Evolutionary conservation across 1,140 invertebrate species (phyloP).

Genomic region (Akabosia matsudoensis): DNA sequence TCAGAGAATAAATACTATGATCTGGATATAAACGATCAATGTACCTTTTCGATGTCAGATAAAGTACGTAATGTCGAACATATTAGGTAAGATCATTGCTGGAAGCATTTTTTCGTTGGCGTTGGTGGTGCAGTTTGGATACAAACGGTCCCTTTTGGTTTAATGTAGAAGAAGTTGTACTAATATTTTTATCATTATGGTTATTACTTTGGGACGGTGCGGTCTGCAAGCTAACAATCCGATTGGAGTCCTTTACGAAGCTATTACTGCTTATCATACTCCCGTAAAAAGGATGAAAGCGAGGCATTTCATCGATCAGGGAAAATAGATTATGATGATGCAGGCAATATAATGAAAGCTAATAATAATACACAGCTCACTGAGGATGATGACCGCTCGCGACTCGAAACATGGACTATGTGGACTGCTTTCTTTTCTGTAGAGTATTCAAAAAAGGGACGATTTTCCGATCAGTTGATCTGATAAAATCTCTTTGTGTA

Average conservation of each 20-base stretch:
- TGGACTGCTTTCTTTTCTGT: not conserved
- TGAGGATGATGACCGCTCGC: not conserved
- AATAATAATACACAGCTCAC: not conserved
- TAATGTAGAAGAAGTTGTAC: too few species aligned
- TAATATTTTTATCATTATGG: not conserved
- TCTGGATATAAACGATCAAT: too few species aligned
- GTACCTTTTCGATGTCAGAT: too few species aligned
- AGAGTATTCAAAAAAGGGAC: not conserved
- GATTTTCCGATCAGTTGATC: slow-evolving; percentile 13
- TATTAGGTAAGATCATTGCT: too few species aligned
- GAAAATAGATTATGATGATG: not conserved
- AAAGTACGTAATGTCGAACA: too few species aligned
- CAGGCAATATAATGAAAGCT: not conserved
- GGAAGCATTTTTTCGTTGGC: too few species aligned
- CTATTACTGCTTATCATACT: not conserved
- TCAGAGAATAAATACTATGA: too few species aligned
- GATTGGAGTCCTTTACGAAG: not conserved
- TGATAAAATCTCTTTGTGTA: not conserved
- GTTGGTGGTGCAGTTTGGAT: too few species aligned
- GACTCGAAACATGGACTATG: too few species aligned
- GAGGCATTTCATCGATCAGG: not conserved
- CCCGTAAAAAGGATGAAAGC: not conserved
- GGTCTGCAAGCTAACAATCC: not conserved
- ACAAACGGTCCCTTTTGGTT: too few species aligned
- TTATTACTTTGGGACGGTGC: not conserved